phyloP scores from a whole-genome alignment of 2,797 vertebrate genomes.

The Oryzias sinensis region DNA sequence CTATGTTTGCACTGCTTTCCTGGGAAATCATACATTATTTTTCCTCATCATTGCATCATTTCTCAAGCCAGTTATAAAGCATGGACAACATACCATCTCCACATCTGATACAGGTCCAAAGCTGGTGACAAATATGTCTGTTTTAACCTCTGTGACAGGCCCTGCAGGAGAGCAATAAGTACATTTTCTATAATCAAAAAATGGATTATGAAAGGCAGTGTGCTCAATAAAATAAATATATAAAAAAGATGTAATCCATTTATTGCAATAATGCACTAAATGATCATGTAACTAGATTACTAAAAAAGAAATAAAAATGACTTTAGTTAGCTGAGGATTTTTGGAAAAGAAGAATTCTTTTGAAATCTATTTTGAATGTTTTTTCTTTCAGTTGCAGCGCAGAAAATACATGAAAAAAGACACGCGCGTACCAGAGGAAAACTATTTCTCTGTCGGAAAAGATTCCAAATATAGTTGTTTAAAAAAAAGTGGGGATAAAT shows the following conservation, averaged over 20 bases:
- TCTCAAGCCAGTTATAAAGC: constrained; percentile 12
- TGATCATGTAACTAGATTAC: no score
- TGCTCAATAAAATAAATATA: no score
- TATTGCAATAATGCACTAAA: no score
- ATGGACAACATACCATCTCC: constrained; percentile 81
- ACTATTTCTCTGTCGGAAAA: constrained; percentile 32
- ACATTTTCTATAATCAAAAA: constrained; percentile 9
- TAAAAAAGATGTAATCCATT: no score
- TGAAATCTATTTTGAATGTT: no score
- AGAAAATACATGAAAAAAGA: no score
- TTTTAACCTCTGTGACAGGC: constrained; percentile 85
- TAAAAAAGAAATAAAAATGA: no score
- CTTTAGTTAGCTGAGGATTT: no score
- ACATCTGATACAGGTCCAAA: constrained; percentile 86
- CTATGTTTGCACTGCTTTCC: constrained; percentile 34
- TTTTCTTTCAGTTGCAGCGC: no score
- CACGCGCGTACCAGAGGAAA: constrained; percentile 27
- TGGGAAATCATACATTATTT: constrained; percentile 22
- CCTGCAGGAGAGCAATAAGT: constrained; percentile 61
- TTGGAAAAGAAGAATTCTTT: no score
- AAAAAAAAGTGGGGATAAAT: not conserved
- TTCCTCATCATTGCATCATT: not conserved
- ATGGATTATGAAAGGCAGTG: constrained; percentile 3
- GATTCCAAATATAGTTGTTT: not conserved
- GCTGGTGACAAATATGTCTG: constrained; percentile 87